These are phyloP conservation scores for Cranoglanis bouderius DNA, from an alignment of 2,113 vertebrate species.

Conservation along the genomic window DNA sequence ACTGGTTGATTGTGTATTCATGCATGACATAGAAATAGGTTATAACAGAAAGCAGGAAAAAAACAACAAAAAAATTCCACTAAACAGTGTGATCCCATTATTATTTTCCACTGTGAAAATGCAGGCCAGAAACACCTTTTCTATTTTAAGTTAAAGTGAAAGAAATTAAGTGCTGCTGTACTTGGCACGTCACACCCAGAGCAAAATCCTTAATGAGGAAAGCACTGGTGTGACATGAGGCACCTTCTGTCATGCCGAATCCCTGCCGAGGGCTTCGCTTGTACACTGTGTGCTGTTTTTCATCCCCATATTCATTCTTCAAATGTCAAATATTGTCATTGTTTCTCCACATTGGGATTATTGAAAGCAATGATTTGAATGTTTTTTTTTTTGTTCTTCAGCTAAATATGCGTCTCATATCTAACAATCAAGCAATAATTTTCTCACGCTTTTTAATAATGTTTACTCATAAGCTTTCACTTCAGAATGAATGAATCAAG, in stretches of 20 bases:
- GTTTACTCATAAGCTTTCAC: neutral
- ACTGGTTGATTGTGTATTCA: neutral
- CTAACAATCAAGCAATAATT: neutral
- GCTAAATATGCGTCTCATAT: neutral
- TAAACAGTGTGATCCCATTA: neutral
- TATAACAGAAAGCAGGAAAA: neutral
- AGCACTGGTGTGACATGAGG: conserved; percentile 43
- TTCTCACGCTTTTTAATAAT: neutral
- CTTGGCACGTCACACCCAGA: conserved; percentile 36
- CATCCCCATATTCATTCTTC: neutral
- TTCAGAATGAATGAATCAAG: neutral
- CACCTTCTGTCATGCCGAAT: conserved; percentile 31
- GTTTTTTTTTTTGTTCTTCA: neutral
- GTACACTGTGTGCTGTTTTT: neutral
- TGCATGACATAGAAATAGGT: neutral
- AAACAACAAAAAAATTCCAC: neutral
- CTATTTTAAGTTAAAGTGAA: conserved; percentile 38
- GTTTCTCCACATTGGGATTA: neutral
- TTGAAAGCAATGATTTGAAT: neutral
- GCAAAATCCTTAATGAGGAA: conserved; percentile 50
- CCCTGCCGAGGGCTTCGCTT: conserved; percentile 9
- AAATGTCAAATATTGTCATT: neutral
- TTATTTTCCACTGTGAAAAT: neutral
- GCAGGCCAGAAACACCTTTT: conserved; percentile 38
- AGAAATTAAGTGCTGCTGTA: conserved; percentile 31